phyloP scores from a whole-genome alignment of 1,140 invertebrate species.

The Drosophila persimilis region DNA sequence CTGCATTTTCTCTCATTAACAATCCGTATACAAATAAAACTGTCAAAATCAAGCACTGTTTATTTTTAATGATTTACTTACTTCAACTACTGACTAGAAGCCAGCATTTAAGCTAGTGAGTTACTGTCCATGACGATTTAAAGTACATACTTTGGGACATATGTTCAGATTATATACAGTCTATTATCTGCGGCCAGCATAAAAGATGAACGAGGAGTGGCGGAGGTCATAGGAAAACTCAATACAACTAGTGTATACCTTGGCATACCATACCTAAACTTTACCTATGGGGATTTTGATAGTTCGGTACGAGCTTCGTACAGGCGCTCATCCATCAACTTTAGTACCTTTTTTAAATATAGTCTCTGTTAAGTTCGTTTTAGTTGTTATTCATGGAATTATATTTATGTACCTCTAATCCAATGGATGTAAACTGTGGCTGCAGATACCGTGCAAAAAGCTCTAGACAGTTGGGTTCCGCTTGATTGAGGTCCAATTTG shows the following conservation, averaged over 20 bases:
- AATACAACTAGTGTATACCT: no score
- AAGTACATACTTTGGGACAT: no score
- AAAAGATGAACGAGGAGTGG: no score
- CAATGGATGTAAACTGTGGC: constrained; percentile 92
- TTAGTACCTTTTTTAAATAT: constrained; percentile 84
- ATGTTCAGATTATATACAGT: no score
- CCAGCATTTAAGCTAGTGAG: no score
- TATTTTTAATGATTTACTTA: constrained; percentile 1
- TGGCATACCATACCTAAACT: no score
- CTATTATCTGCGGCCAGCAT: no score
- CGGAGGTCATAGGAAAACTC: no score
- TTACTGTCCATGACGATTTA: no score
- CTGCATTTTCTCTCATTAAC: constrained; percentile 79
- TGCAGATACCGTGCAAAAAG: constrained; percentile 94
- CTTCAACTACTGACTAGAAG: neutral
- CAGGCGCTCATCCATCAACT: constrained; percentile 88
- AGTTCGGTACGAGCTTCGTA: constrained; percentile 70
- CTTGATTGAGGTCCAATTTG: constrained; percentile 84
- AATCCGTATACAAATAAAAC: constrained; percentile 66
- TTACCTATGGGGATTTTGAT: no score
- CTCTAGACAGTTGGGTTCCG: constrained; percentile 89
- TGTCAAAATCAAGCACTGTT: constrained; percentile 34
- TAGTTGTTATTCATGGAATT: no score
- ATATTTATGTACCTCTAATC: constrained; percentile 86
- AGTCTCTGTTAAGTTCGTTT: no score